Conservation (phyloP, 2,113 vertebrate species). For the Elephantulus edwardii region DNA sequence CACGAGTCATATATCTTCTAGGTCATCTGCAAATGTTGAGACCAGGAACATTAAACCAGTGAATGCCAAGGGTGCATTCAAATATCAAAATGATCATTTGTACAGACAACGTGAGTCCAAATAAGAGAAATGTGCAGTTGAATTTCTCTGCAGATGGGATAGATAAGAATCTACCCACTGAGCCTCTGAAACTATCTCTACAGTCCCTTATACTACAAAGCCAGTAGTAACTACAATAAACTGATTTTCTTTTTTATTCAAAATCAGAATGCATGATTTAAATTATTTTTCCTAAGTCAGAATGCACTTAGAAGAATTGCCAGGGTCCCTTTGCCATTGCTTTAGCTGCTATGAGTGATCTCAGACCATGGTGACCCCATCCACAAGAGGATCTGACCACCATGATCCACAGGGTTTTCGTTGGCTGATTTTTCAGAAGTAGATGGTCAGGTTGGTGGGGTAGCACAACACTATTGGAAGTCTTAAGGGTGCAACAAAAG, state of each 20-base stretch:
- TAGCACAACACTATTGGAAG: background rate
- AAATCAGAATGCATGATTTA: background rate
- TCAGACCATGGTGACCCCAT: background rate
- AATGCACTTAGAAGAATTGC: background rate
- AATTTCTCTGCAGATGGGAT: slow-evolving; percentile 3
- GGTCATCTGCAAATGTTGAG: slow-evolving; percentile 65
- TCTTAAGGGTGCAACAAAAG: background rate
- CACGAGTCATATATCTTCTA: slow-evolving; percentile 58
- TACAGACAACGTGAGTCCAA: slow-evolving; percentile 1
- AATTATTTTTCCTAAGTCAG: background rate
- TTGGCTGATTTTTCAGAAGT: background rate
- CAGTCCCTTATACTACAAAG: slow-evolving; percentile 12
- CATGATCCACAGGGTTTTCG: background rate
- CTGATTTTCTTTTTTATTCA: slow-evolving; percentile 49
- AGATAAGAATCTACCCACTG: slow-evolving; percentile 17
- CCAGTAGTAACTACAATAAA: slow-evolving; percentile 3
- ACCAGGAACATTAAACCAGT: slow-evolving; percentile 44
- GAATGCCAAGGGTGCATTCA: slow-evolving; percentile 54
- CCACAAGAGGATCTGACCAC: background rate
- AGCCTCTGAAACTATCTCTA: slow-evolving; percentile 37
- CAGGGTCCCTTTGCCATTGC: background rate
- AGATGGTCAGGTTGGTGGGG: background rate
- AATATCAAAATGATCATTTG: slow-evolving; percentile 62
- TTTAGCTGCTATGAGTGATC: background rate
- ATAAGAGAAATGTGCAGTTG: slow-evolving; percentile 18